Evolutionary conservation across 2,797 vertebrate species (phyloP), one percentile per base, ranked within the genome.

Genomic region (Sebastes nivosus): DNA sequence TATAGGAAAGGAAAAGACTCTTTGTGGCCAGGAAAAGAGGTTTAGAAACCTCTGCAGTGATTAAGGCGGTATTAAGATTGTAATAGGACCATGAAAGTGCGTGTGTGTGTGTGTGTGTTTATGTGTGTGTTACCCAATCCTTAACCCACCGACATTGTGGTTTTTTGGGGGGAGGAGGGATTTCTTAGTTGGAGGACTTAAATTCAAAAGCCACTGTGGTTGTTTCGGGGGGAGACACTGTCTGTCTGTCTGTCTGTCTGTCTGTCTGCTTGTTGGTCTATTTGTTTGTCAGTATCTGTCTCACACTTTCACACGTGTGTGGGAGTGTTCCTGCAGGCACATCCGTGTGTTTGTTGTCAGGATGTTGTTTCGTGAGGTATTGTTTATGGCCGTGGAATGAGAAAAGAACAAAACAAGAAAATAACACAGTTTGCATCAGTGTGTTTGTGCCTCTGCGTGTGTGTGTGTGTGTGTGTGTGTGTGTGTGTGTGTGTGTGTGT

Each of bases 351-450:
- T 55, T 66, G 69, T 75, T 60, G 22, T 80, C 76, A 82, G 85
- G 82, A 80, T 79, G 77, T 85, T 36, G 70, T 36, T 80, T 74
- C 12, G 36, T 87, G 80, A 79, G 85, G 63, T 80, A 84, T 92
- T 88, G 86, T 91, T 92, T 89, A 87, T 84, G 77, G 74, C 82
- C 60, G 36, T 30, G 72, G 55, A 89, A 88, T 80, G 77, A 90
- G 81, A 89, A 87, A 50, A 85, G 92, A 88, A 90, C 75, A 90
- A 86, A 93, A 93, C 89, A 92, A 87, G 85, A 91, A 92, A 93
- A 92, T 79, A 88, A 85, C 80, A 69, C 80, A 69, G 87, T 84
- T 82, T 87, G 84, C 65, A 75, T 83, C 34, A 24, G n/a, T 79
- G 73, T 72, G 64, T 75, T 55, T 78, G 78, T 86, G n/a, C 60